Conservation (phyloP, 2,797 vertebrate species). For the Xiphophorus birchmanni region DNA sequence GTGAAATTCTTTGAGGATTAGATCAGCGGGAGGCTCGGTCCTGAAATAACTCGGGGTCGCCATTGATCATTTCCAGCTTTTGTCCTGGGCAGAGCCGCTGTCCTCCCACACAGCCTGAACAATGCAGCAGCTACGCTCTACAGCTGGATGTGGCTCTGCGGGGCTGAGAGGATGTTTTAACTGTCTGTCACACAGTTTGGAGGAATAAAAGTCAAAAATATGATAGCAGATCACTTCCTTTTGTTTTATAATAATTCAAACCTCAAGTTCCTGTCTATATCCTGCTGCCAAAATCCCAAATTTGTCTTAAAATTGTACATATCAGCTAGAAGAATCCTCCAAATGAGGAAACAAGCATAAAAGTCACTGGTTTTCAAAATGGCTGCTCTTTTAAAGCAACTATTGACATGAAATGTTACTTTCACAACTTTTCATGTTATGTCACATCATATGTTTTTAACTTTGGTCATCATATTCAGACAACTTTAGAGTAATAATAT, state of each 20-base stretch:
- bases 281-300: background rate
- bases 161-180: background rate
- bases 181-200: background rate
- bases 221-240: background rate
- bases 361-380: background rate
- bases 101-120: constrained; percentile 54
- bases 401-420: too few relatives aligned
- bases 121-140: constrained; percentile 21
- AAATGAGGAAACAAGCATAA: background rate
- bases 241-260: background rate
- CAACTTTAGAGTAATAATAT: too few relatives aligned
- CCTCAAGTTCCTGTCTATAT: background rate
- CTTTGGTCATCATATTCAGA: too few relatives aligned
- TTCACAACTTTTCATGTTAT: too few relatives aligned
- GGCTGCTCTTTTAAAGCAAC: too few relatives aligned
- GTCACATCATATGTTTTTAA: too few relatives aligned
- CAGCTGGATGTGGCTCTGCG: background rate
- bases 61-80: constrained; percentile 56
- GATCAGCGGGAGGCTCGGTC: constrained; percentile 35
- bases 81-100: constrained; percentile 44
- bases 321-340: background rate
- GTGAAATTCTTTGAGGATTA: constrained; percentile 14
- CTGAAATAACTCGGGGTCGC: constrained; percentile 61
- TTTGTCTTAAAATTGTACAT: background rate
- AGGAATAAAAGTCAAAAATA: constrained; percentile 1